Percentiles rank a stretch among this genome's conserved stretches.
Conservation (phyloP, 2,113 vertebrate species). For the Notiomystis cincta region DNA sequence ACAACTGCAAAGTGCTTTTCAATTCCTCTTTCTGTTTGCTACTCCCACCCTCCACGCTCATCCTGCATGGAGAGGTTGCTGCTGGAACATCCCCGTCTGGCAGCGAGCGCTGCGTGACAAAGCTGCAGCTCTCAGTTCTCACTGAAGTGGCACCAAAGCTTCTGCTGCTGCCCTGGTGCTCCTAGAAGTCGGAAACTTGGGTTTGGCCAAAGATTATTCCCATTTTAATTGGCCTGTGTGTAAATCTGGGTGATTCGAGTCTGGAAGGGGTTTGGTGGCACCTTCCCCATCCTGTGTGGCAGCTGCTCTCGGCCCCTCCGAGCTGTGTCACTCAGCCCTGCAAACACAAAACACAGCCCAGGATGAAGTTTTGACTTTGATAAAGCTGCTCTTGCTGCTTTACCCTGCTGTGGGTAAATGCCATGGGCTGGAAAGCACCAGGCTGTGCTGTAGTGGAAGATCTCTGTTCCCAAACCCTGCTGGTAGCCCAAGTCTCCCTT, state of each 20-base stretch:
- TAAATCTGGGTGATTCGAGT: background rate
- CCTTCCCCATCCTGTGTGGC: fast-evolving
- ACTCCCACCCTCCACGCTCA: conserved; percentile 45
- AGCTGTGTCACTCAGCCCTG: background rate
- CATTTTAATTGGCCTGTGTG: fast-evolving
- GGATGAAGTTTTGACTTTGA: background rate
- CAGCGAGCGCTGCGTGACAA: background rate
- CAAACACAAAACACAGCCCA: background rate
- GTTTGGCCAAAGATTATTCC: background rate
- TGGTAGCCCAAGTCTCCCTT: background rate
- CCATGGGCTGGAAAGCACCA: background rate
- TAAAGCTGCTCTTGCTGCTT: background rate
- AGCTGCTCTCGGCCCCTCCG: background rate
- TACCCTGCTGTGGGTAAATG: background rate
- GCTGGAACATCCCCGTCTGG: background rate
- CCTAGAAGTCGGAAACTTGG: background rate
- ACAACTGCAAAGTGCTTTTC: conserved; percentile 46
- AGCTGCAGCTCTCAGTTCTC: background rate
- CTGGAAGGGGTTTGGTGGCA: background rate
- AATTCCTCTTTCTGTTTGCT: conserved; percentile 36
- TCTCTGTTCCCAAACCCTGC: background rate
- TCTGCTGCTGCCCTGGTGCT: background rate
- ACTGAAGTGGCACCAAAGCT: background rate
- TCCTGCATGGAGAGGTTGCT: background rate
- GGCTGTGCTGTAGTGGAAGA: background rate